A percentile compares a stretch with the other conserved stretches of the same genome.
Evolutionary conservation across 2,113 vertebrate species (phyloP).

Genomic region (Procavia capensis): DNA sequence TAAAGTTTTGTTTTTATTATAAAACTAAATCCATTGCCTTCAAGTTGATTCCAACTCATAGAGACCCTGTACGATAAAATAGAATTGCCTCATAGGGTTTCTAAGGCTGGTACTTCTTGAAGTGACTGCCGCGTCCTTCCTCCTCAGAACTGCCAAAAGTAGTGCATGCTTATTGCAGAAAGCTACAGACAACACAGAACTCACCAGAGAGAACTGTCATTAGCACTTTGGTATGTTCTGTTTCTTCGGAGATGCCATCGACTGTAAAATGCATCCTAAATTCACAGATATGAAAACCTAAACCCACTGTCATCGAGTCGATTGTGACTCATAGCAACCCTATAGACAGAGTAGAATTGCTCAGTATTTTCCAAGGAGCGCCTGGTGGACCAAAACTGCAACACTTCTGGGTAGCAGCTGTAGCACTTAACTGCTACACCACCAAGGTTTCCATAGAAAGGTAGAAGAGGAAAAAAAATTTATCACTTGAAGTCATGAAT

Average conservation of each 20-base stretch:
- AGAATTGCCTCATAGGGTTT: neutral
- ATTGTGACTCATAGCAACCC: too few species aligned
- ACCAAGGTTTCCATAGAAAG: too few species aligned
- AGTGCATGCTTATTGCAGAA: neutral
- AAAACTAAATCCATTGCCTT: neutral
- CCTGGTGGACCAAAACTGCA: too few species aligned
- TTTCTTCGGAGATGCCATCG: constrained; percentile 21
- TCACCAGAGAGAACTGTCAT: neutral
- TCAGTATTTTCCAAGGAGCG: too few species aligned
- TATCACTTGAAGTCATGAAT: constrained; percentile 19
- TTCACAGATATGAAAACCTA: constrained; percentile 10
- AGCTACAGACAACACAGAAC: neutral
- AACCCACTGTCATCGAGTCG: too few species aligned
- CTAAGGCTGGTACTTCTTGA: too few species aligned
- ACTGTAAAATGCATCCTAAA: constrained; percentile 13
- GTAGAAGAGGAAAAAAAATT: neutral
- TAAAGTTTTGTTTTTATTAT: constrained; percentile 29
- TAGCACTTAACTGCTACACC: too few species aligned
- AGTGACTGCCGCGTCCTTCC: too few species aligned
- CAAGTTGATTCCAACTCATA: neutral
- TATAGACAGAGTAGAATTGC: too few species aligned
- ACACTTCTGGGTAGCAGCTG: too few species aligned
- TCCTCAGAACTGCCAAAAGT: too few species aligned
- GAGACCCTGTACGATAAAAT: neutral
- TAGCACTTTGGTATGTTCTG: neutral